Percentiles rank a stretch among this genome's conserved stretches.
Conservation (phyloP, 2,113 vertebrate genomes). For the Pelusios castaneus region DNA sequence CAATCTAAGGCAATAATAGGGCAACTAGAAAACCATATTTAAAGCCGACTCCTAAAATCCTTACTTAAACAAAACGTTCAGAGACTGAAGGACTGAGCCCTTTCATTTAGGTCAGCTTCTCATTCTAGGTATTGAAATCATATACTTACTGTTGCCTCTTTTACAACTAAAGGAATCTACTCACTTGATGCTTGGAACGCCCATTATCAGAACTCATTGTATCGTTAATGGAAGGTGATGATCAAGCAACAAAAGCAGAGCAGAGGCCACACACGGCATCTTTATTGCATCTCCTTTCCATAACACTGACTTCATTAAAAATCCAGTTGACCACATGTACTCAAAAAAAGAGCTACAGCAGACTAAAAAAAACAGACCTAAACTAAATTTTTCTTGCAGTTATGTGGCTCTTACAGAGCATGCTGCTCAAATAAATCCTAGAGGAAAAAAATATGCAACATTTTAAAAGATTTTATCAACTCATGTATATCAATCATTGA, state of each 20-base stretch:
- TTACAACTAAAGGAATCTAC: not conserved
- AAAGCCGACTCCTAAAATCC: not conserved
- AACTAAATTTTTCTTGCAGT: not conserved
- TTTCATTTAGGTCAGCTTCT: not conserved
- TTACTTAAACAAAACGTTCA: not conserved
- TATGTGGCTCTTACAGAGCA: not conserved
- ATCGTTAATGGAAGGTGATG: not conserved
- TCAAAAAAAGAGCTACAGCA: not conserved
- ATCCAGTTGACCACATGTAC: not conserved
- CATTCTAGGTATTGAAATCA: not conserved
- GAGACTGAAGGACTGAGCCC: not conserved
- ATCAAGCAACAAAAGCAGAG: not conserved
- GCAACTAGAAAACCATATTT: not conserved
- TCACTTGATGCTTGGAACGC: not conserved
- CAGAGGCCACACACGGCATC: not conserved
- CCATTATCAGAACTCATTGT: not conserved
- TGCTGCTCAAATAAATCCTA: constrained; percentile 14
- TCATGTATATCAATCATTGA: constrained; percentile 26
- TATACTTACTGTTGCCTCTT: not conserved
- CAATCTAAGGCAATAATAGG: not conserved
- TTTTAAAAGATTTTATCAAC: constrained; percentile 10
- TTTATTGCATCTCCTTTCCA: not conserved
- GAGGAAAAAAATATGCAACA: not conserved
- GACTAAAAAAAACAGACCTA: not conserved
- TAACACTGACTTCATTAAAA: not conserved